A percentile compares a stretch with the other conserved stretches of the same genome.
Evolutionary conservation across 2,888 invertebrate species (phyloP).

Genomic region (Idaea dimidiata): DNA sequence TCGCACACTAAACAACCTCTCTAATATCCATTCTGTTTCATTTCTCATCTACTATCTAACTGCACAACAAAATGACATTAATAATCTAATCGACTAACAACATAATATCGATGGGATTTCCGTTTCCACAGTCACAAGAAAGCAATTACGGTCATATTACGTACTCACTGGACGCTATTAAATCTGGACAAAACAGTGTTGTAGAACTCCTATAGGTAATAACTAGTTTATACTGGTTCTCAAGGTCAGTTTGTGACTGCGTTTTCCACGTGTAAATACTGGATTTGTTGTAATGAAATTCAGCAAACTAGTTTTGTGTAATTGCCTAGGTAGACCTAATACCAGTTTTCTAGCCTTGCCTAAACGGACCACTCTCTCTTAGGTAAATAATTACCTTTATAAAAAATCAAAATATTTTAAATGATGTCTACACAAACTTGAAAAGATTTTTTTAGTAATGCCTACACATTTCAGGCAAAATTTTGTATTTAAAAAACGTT

Average conservation of each 20-base stretch:
- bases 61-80: not conserved
- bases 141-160: slow-evolving; percentile 10
- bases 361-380: no score
- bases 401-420: no score
- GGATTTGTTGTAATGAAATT: not conserved
- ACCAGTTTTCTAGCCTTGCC: no score
- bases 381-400: no score
- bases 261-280: not conserved
- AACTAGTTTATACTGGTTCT: not conserved
- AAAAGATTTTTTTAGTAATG: no score
- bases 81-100: slow-evolving; percentile 9
- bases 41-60: not conserved
- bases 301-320: not conserved
- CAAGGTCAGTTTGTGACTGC: not conserved
- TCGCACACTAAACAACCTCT: not conserved
- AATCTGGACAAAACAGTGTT: not conserved
- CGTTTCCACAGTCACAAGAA: slow-evolving; percentile 20
- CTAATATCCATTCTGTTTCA: not conserved
- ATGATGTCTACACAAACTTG: no score
- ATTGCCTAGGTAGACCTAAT: not conserved
- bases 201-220: not conserved
- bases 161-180: not conserved
- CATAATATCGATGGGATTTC: slow-evolving; percentile 24
- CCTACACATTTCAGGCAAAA: no score
- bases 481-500: no score